A percentile compares a stretch with the other conserved stretches of the same genome.
Conservation (phyloP, 2,888 invertebrate genomes). For the Pseudanteris insignis region DNA sequence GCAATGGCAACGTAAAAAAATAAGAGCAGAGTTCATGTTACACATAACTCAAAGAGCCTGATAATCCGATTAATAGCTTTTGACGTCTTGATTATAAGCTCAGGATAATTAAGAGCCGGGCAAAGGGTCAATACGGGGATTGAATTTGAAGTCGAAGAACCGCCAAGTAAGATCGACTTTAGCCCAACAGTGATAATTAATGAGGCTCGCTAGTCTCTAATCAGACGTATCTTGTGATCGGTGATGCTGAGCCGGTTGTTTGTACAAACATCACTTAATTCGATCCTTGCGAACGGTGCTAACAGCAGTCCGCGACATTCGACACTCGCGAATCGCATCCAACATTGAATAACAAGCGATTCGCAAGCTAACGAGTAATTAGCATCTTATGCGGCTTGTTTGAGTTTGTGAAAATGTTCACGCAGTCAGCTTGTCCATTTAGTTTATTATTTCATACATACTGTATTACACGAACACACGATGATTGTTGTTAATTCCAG, state of each 20-base stretch:
- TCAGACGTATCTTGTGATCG: constrained; percentile 63
- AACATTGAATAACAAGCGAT: constrained; percentile 12
- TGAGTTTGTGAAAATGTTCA: too few relatives aligned
- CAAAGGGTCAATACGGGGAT: constrained; percentile 44
- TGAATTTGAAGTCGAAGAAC: constrained; percentile 53
- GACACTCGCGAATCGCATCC: background rate
- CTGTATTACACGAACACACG: too few relatives aligned
- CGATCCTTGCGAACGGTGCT: constrained; percentile 32
- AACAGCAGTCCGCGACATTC: background rate
- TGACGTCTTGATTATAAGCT: constrained; percentile 52
- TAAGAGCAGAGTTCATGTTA: constrained; percentile 1
- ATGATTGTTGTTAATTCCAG: constrained; percentile 10
- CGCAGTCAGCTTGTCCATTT: too few relatives aligned
- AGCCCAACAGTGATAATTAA: constrained; percentile 56
- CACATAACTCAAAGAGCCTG: constrained; percentile 31
- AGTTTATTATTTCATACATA: too few relatives aligned
- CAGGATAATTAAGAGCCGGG: constrained; percentile 48
- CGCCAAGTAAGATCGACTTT: constrained; percentile 52
- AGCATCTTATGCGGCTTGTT: constrained; percentile 15
- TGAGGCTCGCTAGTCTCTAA: constrained; percentile 61
- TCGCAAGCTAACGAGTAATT: too few relatives aligned
- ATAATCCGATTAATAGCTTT: constrained; percentile 28
- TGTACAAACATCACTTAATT: constrained; percentile 58
- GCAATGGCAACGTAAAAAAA: constrained; percentile 13
- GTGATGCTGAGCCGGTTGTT: constrained; percentile 48